These are phyloP conservation scores for Pyrochroa serraticornis DNA, from an alignment of 2,888 invertebrate species.

Conservation along the genomic window DNA sequence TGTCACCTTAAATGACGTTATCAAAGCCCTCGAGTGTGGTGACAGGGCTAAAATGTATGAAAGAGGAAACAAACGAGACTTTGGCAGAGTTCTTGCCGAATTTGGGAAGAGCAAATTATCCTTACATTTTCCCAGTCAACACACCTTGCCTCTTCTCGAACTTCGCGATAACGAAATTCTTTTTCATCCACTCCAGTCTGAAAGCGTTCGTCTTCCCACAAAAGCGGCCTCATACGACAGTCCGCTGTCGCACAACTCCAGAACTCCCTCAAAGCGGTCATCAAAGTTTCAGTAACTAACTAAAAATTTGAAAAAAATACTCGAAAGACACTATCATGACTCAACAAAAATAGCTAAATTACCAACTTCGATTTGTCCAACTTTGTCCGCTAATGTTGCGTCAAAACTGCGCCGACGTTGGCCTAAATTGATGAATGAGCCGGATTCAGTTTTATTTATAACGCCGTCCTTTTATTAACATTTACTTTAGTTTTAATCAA, in stretches of 20 bases:
- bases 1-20: slow-evolving; percentile 31
- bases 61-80: slow-evolving; percentile 34
- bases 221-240: too few relatives aligned
- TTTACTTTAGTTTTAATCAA: slow-evolving; percentile 9
- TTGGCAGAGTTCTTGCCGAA: slow-evolving; percentile 32
- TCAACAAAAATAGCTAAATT: too few relatives aligned
- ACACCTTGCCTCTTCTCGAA: slow-evolving; percentile 40
- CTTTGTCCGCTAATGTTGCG: too few relatives aligned
- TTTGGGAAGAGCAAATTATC: slow-evolving; percentile 36
- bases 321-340: too few relatives aligned
- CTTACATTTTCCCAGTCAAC: slow-evolving; percentile 34
- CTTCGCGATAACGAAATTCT: slow-evolving; percentile 50
- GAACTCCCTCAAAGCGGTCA: slow-evolving; percentile 17
- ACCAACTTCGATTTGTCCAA: too few relatives aligned
- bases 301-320: too few relatives aligned
- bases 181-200: slow-evolving; percentile 44
- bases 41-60: slow-evolving; percentile 31
- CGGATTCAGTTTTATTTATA: too few relatives aligned
- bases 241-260: not conserved
- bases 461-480: not conserved
- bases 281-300: too few relatives aligned
- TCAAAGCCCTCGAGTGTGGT: slow-evolving; percentile 30
- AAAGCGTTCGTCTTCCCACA: too few relatives aligned
- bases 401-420: too few relatives aligned
- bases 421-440: too few relatives aligned